Base-by-base conservation (phyloP, 2,888 invertebrate species). In the Leptopterna dolabrata region DNA sequence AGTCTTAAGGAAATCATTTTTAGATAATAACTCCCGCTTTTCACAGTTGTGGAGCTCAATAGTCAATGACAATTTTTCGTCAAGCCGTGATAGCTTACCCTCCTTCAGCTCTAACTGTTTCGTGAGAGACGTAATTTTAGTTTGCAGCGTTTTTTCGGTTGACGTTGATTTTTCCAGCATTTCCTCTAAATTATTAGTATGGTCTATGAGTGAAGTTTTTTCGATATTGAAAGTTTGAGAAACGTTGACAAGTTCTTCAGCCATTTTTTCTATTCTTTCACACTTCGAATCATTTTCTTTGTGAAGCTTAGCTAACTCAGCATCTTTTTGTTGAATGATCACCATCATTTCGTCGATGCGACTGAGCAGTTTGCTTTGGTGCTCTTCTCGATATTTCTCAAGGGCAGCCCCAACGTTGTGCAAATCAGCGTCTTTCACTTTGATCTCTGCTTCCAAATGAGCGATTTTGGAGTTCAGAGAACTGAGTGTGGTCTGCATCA, bases 181-280 rank as follows among this genome's bases (percentile, higher is more conserved):
- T 55, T 81, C 51, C 55, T 81, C 81, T 0, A 81, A 30, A 24
- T 81, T 51, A 30, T 81, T 81, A 27, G 81, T 27, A 19, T 81
- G 81, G 30, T 85, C 85, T 13, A 85, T 1, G 13, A 85, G 43
- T n/a, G 85, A 71, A 0, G 85, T 45, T 41, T 85, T 73, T 29
- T 71, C 85, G 30, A n/a, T 47, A 27, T 71, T 47, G 73, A 71
- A 76, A 0, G 73, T 73, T 73, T 73, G 85, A 13, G 73, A 41
- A 27, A 85, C 73, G 0, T 85, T 73, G n/a, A 73, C 47, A 9
- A 71, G 45, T 27, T 85, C 85, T 76, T 85, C 73, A 29, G 71
- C 73, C 45, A 85, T 41, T 45, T 45, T 73, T 14, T 30, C 43
- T 24, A 85, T 76, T 45, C 76, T 19, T n/a, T 47, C 73, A 16